phyloP scores from a whole-genome alignment of 1,140 invertebrate genomes.

The Microplitis mediator region DNA sequence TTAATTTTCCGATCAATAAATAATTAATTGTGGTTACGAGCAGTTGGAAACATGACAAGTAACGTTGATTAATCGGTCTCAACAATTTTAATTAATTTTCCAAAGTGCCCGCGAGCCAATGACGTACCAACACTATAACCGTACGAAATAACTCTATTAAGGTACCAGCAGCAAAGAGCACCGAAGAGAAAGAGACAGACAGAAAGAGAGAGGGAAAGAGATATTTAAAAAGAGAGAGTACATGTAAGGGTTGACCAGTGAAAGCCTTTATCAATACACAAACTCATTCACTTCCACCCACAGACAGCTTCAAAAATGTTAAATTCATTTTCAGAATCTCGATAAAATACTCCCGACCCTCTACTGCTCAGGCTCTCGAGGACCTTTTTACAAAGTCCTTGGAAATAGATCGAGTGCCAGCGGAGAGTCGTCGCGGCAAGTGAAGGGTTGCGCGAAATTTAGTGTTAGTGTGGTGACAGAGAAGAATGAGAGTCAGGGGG shows the following conservation, averaged over 20 bases:
- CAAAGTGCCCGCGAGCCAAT: neutral
- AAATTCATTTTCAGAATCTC: neutral
- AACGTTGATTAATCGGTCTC: constrained; percentile 25
- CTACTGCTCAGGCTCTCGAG: too few species aligned
- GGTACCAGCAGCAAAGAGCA: neutral
- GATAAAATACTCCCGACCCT: neutral
- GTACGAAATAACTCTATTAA: constrained; percentile 1
- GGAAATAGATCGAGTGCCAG: constrained; percentile 12
- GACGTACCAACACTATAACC: neutral
- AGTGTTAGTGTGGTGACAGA: neutral
- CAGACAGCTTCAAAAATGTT: neutral
- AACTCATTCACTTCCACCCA: too few species aligned
- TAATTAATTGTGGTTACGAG: constrained; percentile 24
- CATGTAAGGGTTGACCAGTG: neutral
- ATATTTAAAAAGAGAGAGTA: too few species aligned
- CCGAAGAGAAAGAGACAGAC: neutral
- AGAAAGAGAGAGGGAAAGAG: too few species aligned
- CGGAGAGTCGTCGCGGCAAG: neutral
- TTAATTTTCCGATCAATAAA: constrained; percentile 6
- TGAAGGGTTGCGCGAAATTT: constrained; percentile 3
- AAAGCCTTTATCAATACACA: neutral
- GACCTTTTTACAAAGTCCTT: constrained; percentile 10
- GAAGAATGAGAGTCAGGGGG: neutral
- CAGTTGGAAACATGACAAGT: constrained; percentile 13
- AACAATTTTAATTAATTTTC: constrained; percentile 11